Base-by-base conservation (phyloP, 2,113 vertebrate species). In the Actinemys pallida region DNA sequence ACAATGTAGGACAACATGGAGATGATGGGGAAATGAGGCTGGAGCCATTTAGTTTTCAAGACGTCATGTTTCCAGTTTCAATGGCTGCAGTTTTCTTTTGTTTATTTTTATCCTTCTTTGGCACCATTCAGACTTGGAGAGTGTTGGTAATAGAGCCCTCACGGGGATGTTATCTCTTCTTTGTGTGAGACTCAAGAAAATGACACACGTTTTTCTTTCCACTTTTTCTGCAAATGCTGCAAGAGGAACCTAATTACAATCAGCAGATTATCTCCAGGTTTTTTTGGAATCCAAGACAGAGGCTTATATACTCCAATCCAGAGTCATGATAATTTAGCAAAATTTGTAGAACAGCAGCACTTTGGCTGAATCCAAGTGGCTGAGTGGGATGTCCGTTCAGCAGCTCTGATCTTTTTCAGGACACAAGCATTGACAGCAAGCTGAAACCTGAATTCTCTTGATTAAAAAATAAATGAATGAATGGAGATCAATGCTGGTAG, bases 281-380 rank as follows among this genome's bases (percentile, higher is more conserved):
- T 29, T 27, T 59, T 56, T 57, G n/a, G 8, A 57, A 29, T 45
- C 25, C 54, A 57, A 42, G 27, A 42, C 16, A 29, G 10, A 59
- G 39, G 81, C 8, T 29, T 57, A 59, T 45, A 45, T 42, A 25
- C 39, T n/a, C 54, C 54, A 83, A 10, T 56, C 81, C 39, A 31
- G 39, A 56, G 53, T 57, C 53, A 42, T 5, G 14, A 39, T 57
- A 31, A 7, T 83, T 83, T 45, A 42, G 54, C 81, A 45, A 14
- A 25, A 16, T 57, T 19, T 31, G 14, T 59, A 83, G 54, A 56
- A 3, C 0, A 52, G 1, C 84, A n/a, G 86, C 52, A 1, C 45
- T 78, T 27, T 78, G 42, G 24, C 53, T 2, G 49, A 5, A 2
- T 0, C 8, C 47, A 22, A 35, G 35, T 1, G 1, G 3, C 83